Evolutionary conservation across 2,797 vertebrate genomes (phyloP).

Genomic region (Sus cebifrons): DNA sequence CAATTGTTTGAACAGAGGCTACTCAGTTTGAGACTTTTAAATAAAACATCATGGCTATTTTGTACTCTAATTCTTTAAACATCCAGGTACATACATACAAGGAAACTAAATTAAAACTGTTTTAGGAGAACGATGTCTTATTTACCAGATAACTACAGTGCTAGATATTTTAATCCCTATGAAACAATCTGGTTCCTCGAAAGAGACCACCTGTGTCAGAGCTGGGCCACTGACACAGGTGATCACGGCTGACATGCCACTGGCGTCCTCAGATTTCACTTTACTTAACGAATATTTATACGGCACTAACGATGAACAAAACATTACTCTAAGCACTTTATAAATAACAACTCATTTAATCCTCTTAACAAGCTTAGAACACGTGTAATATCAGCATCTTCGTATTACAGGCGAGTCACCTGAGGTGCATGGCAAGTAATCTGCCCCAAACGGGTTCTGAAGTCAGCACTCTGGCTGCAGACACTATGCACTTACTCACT

Average conservation of each 20-base stretch:
- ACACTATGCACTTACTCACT: background rate
- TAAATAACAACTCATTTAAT: constrained; percentile 23
- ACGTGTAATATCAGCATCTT: background rate
- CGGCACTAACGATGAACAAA: background rate
- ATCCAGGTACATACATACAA: background rate
- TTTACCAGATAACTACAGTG: background rate
- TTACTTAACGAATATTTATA: constrained; percentile 55
- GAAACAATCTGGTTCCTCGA: constrained; percentile 18
- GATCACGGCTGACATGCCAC: background rate
- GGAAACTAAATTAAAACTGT: constrained; percentile 32
- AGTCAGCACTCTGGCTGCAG: background rate
- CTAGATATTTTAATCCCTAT: constrained; percentile 27
- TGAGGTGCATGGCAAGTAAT: background rate
- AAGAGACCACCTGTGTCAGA: background rate
- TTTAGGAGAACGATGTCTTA: constrained; percentile 6
- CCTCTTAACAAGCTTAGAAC: background rate
- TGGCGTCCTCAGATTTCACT: constrained; percentile 45
- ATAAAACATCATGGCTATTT: constrained; percentile 35
- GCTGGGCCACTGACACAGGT: background rate
- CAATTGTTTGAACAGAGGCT: constrained; percentile 60
- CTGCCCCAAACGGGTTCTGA: background rate
- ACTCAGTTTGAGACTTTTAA: constrained; percentile 22
- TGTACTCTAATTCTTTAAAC: constrained; percentile 29
- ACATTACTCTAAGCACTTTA: background rate
- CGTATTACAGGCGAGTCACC: background rate